Evolutionary conservation across 2,113 vertebrate species (phyloP).

Genomic region (Crotalus tigris): DNA sequence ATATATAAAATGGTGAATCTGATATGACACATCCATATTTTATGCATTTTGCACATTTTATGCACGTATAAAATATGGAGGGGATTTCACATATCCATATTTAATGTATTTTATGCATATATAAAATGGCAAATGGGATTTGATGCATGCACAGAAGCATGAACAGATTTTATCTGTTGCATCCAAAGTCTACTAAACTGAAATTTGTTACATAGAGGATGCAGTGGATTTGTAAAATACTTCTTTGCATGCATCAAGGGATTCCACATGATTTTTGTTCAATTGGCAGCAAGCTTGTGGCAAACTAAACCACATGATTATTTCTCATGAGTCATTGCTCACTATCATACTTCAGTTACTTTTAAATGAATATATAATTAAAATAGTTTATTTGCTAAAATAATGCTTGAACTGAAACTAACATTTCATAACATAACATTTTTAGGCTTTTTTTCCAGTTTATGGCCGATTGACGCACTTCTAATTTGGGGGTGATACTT

Average conservation of each 20-base stretch:
- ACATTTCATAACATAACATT: not conserved
- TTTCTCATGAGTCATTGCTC: not conserved
- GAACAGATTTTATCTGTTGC: not conserved
- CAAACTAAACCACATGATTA: not conserved
- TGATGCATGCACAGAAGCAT: not conserved
- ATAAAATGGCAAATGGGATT: not conserved
- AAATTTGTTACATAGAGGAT: not conserved
- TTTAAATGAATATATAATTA: not conserved
- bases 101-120: not conserved
- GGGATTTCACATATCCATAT: not conserved
- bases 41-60: not conserved
- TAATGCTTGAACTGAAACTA: not conserved
- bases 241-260: accelerated
- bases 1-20: not conserved
- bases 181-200: not conserved
- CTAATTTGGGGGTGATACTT: not conserved
- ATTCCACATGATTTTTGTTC: not conserved
- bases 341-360: not conserved
- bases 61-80: not conserved
- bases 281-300: not conserved
- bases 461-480: not conserved
- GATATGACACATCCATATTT: not conserved
- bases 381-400: not conserved
- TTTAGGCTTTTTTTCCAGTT: not conserved
- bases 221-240: not conserved